Evolutionary conservation across 92 coral and sea anemone species (phyloP), one percentile per base, ranked within the genome.

Genomic region (Phenganax subtilis): DNA sequence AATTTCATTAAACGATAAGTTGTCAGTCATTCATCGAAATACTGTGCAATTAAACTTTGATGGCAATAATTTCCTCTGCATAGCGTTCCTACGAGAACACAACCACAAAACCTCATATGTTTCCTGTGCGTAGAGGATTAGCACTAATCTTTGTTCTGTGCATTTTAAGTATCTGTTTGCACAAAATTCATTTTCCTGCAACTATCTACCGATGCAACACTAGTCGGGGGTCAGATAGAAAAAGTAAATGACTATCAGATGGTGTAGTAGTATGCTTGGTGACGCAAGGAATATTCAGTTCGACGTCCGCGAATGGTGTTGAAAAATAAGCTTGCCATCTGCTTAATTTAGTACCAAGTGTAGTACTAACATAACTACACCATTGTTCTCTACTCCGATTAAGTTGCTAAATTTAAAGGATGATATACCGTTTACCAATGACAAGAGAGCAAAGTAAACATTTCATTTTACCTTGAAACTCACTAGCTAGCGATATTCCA

Each of bases 1-100:
- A 76, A 76, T 76, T 68, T 76, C 81, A 76, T 76, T 76, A 59
- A 30, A 76, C 57, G 81, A 76, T 57, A 76, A 75, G 57, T 76
- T 76, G 81, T 76, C 81, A 30, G 63, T 75, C 80, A 75, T 65
- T 76, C 70, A 57, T 44, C 81, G 54, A 57, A 76, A 76, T 76
- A 76, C 51, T 44, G 9, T 75, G 55, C 80, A 75, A 75, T 75
- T 75, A 37, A 75, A 54, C 63, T 75, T 55, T 75, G 67, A 54
- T 29, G 80, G 47, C 77, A 75, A 55, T 12, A n/a, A 29, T 55
- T 59, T 44, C 61, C 55, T 37, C 20, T 14, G 64, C 53, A 30
- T 55, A 51, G 27, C 20, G 28, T 54, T 7, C 9, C 15, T 54
- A 75, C 73, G 73, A 51, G 73, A 68, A 68, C 31, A 37, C 73